Conservation (phyloP, 2,888 invertebrate genomes). For the Drosophila limbata region DNA sequence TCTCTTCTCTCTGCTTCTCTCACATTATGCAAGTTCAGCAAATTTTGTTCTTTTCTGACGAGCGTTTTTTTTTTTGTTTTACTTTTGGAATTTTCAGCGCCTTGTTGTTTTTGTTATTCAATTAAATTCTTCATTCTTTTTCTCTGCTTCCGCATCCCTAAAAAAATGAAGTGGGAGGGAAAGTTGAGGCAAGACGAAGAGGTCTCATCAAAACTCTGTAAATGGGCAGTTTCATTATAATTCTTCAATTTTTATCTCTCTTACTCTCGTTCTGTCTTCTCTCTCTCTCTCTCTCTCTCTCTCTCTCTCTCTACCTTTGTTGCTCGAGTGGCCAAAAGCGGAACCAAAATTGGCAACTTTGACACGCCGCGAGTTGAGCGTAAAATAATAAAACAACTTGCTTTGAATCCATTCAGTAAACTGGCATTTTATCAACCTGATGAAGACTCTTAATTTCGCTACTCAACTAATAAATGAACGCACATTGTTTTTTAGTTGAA, state of each 20-base stretch:
- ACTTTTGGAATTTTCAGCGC: conserved; percentile 54
- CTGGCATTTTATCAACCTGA: conserved; percentile 18
- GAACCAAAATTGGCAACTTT: conserved; percentile 37
- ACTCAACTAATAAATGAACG: conserved; percentile 2
- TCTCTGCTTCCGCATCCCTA: conserved; percentile 20
- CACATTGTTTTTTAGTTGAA: background rate
- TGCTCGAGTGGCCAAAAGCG: conserved; percentile 45
- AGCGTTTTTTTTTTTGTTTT: conserved; percentile 23
- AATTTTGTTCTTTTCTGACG: conserved; percentile 35
- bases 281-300: background rate
- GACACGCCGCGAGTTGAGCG: conserved; percentile 36
- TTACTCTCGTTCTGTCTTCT: background rate
- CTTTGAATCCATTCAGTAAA: conserved; percentile 19
- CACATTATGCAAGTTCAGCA: conserved; percentile 74
- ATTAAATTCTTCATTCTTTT: conserved; percentile 46
- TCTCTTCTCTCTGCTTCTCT: conserved; percentile 15
- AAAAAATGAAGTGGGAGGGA: conserved; percentile 21
- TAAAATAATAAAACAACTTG: conserved; percentile 4
- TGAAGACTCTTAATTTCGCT: conserved; percentile 12
- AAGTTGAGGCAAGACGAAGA: conserved; percentile 11
- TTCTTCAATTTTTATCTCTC: background rate
- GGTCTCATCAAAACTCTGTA: conserved; percentile 10
- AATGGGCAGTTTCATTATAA: conserved; percentile 17
- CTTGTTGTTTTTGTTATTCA: conserved; percentile 64
- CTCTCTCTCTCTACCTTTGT: background rate